A percentile compares a stretch with the other conserved stretches of the same genome.
Conservation (phyloP, 1,140 invertebrate species). For the Agraylea sexmaculata region DNA sequence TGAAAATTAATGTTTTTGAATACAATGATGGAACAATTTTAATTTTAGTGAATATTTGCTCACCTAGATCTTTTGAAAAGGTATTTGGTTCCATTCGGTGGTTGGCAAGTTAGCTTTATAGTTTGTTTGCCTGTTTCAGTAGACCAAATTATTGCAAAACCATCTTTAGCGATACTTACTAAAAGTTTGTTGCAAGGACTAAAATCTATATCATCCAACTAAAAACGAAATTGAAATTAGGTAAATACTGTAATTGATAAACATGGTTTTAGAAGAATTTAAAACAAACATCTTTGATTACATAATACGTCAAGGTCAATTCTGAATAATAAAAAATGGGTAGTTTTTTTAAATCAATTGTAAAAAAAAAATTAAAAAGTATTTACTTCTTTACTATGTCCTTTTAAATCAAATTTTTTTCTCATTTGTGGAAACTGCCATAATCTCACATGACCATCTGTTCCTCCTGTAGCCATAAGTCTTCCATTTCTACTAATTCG, state of each 20-base stretch:
- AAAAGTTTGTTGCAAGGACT: slow-evolving; percentile 62
- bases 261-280: too few relatives aligned
- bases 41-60: slow-evolving; percentile 5
- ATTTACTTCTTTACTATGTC: slow-evolving; percentile 36
- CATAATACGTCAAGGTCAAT: too few relatives aligned
- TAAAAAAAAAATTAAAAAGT: slow-evolving; percentile 4
- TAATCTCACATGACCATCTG: slow-evolving; percentile 74
- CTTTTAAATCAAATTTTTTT: slow-evolving; percentile 52
- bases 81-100: slow-evolving; percentile 62
- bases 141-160: slow-evolving; percentile 70
- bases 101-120: slow-evolving; percentile 60
- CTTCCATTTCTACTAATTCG: slow-evolving; percentile 63
- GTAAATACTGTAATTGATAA: too few relatives aligned
- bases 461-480: slow-evolving; percentile 80
- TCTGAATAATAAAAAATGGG: too few relatives aligned
- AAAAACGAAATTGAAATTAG: slow-evolving; percentile 16
- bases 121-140: slow-evolving; percentile 48
- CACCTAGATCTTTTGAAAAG: slow-evolving; percentile 73
- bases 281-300: too few relatives aligned
- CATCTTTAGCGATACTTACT: slow-evolving; percentile 81
- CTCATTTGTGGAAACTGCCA: slow-evolving; percentile 81
- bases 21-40: too few relatives aligned
- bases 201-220: slow-evolving; percentile 83
- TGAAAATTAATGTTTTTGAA: slow-evolving; percentile 24
- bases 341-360: too few relatives aligned